Percentiles rank a stretch among this genome's conserved stretches.
Evolutionary conservation across 2,797 vertebrate genomes (phyloP).

Genomic region (Acrossocheilus fasciatus): DNA sequence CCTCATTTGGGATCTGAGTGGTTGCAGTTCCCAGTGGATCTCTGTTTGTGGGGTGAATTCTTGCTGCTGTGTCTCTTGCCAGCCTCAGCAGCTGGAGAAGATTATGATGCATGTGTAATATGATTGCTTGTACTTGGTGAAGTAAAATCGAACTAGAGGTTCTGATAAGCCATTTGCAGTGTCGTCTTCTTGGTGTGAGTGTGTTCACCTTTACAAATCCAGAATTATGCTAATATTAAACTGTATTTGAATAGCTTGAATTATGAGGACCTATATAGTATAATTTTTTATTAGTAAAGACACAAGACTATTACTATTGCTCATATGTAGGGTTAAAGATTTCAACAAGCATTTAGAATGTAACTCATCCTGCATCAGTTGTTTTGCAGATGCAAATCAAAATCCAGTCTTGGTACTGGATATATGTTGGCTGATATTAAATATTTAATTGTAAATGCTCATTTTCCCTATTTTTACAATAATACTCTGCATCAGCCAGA

Average conservation of each 20-base stretch:
- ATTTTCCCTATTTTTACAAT: background rate
- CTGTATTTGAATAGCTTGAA: background rate
- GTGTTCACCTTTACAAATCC: background rate
- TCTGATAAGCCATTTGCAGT: conserved; percentile 45
- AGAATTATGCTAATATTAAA: conserved; percentile 3
- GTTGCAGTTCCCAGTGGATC: conserved; percentile 34
- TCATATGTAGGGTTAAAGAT: background rate
- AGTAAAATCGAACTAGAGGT: conserved; percentile 63
- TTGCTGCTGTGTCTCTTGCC: conserved; percentile 63
- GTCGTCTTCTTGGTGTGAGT: conserved; percentile 27
- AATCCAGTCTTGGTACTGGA: background rate
- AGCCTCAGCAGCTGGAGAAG: conserved; percentile 69
- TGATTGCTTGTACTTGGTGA: conserved; percentile 65
- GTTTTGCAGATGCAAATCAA: background rate
- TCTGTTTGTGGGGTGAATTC: conserved; percentile 63
- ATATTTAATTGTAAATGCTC: background rate
- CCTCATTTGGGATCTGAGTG: conserved; percentile 23
- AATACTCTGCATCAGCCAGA: background rate
- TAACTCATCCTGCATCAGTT: background rate
- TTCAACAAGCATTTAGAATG: background rate
- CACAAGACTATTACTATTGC: background rate
- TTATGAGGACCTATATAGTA: background rate
- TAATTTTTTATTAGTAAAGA: background rate
- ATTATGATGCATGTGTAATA: conserved; percentile 73
- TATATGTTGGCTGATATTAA: background rate